Base-by-base conservation (phyloP, 2,888 invertebrate genomes). In the Mesochorus sp. region DNA sequence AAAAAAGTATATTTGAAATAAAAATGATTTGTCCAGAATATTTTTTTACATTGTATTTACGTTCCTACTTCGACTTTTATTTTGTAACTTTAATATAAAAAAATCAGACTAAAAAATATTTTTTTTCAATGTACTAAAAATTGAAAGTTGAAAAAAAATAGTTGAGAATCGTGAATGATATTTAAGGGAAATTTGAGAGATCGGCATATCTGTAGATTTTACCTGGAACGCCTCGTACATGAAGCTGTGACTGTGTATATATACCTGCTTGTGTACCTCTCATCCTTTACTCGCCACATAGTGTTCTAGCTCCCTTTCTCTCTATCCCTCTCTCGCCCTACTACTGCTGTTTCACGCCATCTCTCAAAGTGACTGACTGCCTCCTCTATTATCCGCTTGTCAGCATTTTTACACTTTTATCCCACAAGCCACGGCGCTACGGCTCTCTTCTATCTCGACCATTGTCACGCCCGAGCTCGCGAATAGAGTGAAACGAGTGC, bases 351-450 rank as follows among this genome's bases (percentile, higher is more conserved):
- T 89, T 87, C 87, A 86, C 87, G 85, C 89, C 90, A 90, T 90
- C 90, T 90, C 88, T 91, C 90, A 90, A 90, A 90, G 86, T 90
- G 90, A 90, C 90, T 89, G 90, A 91, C 90, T 91, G 88, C 89
- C 90, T 90, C 89, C 89, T 90, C 89, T 90, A 90, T 91, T 90
- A 91, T 90, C 89, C 90, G 90, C 89, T 90, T 91, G 90, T 90
- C 90, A 90, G 89, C 90, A 90, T 90, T 91, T 90, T 90, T 90
- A 90, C 90, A 90, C 90, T 90, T 90, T 89, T 89, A 89, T 90
- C 87, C 88, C 59, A 57, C 72, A 70, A 61, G 57, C 55, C 42
- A 44, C 53, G 51, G 53, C 71, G 47, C 61, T 67, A 37, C 55
- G 26, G 19, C 34, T 49, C 44, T 39, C 51, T 57, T 76, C 44